Conservation (phyloP, 2,888 invertebrate genomes). For the Asteroscopus sphinx region DNA sequence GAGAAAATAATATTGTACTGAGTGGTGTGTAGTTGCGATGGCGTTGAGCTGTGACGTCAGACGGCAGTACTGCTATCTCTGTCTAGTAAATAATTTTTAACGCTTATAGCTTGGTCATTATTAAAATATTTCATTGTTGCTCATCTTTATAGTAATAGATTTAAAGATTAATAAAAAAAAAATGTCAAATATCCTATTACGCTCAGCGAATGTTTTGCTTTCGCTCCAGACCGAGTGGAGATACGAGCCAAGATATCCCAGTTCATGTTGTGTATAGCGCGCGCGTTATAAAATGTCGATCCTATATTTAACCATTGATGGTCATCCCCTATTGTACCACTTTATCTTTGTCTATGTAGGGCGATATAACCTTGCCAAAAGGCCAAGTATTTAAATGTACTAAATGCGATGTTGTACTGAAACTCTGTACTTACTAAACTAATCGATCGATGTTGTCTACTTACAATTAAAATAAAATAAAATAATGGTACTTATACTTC, state of each 20-base stretch:
- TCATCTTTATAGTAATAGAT: no score
- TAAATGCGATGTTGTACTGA: conserved; percentile 18
- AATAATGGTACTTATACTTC: conserved; percentile 20
- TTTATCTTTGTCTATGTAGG: conserved; percentile 24
- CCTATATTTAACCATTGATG: conserved; percentile 9
- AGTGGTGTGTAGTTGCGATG: no score
- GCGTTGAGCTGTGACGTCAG: no score
- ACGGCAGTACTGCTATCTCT: no score
- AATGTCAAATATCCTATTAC: no score
- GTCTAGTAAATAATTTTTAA: no score
- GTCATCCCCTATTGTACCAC: conserved; percentile 9
- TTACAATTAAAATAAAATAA: conserved; percentile 8
- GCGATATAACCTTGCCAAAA: conserved; percentile 17
- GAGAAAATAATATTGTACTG: no score
- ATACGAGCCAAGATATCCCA: conserved; percentile 6
- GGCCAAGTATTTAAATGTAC: conserved; percentile 41
- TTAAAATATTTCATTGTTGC: no score
- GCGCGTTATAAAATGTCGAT: conserved; percentile 31
- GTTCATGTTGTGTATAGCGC: conserved; percentile 26
- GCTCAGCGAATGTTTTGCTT: conserved; percentile 16
- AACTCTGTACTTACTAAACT: conserved; percentile 38
- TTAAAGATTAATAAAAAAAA: no score
- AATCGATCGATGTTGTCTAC: conserved; percentile 34
- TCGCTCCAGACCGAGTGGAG: conserved; percentile 4
- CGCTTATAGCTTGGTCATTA: no score